Base-by-base conservation (phyloP, 2,888 invertebrate species). In the Tetragonisca angustula region DNA sequence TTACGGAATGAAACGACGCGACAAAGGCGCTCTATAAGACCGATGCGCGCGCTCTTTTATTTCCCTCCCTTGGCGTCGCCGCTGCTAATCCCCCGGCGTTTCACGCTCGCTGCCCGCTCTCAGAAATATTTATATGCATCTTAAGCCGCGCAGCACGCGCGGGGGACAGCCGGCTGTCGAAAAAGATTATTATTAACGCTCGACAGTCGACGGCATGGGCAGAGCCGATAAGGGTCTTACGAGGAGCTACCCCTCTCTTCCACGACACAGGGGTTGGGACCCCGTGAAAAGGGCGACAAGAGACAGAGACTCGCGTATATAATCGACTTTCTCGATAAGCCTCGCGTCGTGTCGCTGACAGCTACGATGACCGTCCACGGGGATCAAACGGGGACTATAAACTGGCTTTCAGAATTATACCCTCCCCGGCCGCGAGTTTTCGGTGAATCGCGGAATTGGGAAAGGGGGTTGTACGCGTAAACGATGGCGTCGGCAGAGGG, bases 221-320 rank as follows among this genome's bases (percentile, higher is more conserved):
- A 85, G 68, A 85, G 79, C 87, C 91, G 93, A 93, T 93, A 93
- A 93, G 92, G 91, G 92, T 93, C 90, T 93, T 92, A 92, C 85
- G 86, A 86, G 77, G 75, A 81, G 68, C 43, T 62, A 56, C 74
- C 71, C 74, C 65, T 50, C 59, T 64, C 72, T 74, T 64, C 32
- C 62, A 19, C 50, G 52, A 49, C 17, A 64, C 62, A 69, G 74
- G 84, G 86, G 78, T 75, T 81, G 81, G 72, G 56, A 78, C 71
- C 81, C 61, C 84, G 75, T 76, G 85, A 69, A 82, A 89, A 85
- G 88, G 86, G 76, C 83, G 83, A 81, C 79, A 80, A 62, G 73
- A 86, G 84, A 81, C 84, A 86, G 81, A 74, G 85, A 71, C 81
- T 61, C 65, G 78, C 64, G 75, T 75, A 61, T 79, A 85, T 68